Conservation (phyloP, 2,113 vertebrate genomes). For the Neotoma lepida region DNA sequence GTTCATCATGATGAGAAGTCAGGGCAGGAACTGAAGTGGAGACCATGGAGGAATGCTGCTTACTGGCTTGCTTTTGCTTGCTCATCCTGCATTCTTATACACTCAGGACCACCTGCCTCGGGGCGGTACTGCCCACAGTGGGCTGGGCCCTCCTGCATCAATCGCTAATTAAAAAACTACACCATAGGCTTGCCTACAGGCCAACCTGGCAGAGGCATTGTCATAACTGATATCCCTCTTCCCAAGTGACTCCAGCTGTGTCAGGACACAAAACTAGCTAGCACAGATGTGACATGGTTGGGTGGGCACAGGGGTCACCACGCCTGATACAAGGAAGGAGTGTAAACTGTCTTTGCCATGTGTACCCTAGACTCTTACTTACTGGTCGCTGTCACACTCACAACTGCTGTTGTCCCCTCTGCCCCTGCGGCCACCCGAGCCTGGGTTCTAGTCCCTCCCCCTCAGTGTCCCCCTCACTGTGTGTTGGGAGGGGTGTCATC, state of each 20-base stretch:
- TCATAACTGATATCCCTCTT: not conserved
- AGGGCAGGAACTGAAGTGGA: not conserved
- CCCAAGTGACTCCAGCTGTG: not conserved
- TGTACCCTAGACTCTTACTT: not conserved
- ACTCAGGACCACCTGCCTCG: not conserved
- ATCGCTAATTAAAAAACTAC: not conserved
- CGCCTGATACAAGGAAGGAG: not conserved
- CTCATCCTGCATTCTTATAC: not conserved
- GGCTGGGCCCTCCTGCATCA: not conserved
- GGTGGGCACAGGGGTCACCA: not conserved
- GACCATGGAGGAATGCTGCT: not conserved
- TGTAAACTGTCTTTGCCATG: not conserved
- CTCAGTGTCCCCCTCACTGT: not conserved
- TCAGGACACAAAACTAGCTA: not conserved
- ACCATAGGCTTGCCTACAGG: not conserved
- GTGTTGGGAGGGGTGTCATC: not conserved
- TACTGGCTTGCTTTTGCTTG: not conserved
- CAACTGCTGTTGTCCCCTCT: not conserved
- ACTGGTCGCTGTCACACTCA: no score
- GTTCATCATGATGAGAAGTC: not conserved
- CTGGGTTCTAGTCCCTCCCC: no score
- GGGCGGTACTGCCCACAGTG: not conserved
- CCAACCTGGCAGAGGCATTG: not conserved
- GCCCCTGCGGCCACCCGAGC: not conserved
- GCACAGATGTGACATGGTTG: not conserved